phyloP scores from a whole-genome alignment of 2,888 invertebrate genomes.

The Morpho deidamia region DNA sequence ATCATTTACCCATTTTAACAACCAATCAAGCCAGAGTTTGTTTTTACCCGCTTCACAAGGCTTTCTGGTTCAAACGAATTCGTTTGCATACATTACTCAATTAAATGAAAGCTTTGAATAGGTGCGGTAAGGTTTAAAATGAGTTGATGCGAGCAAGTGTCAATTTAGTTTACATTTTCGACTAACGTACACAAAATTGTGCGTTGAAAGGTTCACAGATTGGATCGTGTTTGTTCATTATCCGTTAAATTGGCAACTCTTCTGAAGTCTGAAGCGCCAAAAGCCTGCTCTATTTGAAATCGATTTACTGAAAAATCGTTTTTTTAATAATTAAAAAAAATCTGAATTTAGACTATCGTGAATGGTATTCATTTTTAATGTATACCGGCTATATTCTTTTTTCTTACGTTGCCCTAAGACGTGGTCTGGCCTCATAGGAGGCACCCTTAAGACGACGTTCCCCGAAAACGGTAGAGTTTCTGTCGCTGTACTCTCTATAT shows the following conservation, averaged over 20 bases:
- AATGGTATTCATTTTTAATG: too few relatives aligned
- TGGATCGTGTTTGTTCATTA: constrained; percentile 14
- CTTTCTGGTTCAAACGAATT: constrained; percentile 1
- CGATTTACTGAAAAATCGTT: too few relatives aligned
- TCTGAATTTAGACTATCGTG: too few relatives aligned
- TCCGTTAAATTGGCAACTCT: constrained; percentile 7
- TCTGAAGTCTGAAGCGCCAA: constrained; percentile 1
- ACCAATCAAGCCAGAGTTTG: constrained; percentile 7
- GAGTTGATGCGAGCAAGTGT: neutral
- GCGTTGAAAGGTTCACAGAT: constrained; percentile 5
- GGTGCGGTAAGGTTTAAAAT: neutral
- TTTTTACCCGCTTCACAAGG: neutral
- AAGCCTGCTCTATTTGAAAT: neutral
- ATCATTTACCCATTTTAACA: constrained; percentile 5
- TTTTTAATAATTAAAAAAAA: too few relatives aligned
- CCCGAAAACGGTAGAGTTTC: too few relatives aligned
- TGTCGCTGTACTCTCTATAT: too few relatives aligned
- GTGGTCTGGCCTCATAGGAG: too few relatives aligned
- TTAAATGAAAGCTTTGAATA: neutral
- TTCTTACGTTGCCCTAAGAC: too few relatives aligned
- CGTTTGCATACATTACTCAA: neutral
- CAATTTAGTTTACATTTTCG: constrained; percentile 10
- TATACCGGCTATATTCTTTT: too few relatives aligned
- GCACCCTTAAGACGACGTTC: too few relatives aligned
- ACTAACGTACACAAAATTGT: constrained; percentile 7